Evolutionary conservation across 2,113 vertebrate species (phyloP).

Genomic region (Orycteropus afer): DNA sequence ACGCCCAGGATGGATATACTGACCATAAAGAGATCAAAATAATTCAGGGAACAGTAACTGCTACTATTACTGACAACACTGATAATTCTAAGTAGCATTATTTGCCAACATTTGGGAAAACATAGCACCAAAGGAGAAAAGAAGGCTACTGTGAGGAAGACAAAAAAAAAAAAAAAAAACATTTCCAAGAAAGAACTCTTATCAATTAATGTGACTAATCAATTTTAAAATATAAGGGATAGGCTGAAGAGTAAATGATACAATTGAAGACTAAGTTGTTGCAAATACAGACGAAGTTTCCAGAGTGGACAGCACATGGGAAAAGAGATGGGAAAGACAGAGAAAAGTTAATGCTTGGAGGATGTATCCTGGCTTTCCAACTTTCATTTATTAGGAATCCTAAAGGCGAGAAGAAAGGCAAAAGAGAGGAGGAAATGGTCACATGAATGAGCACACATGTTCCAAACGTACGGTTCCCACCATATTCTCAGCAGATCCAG

Average conservation of each 20-base stretch:
- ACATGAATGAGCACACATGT: fast-evolving
- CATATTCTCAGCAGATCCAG: neutral
- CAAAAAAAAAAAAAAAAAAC: fast-evolving
- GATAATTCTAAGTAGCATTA: neutral
- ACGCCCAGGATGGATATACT: neutral
- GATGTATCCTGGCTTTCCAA: fast-evolving
- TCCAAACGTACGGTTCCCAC: fast-evolving
- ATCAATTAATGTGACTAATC: fast-evolving
- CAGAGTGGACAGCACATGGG: fast-evolving
- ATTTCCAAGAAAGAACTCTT: neutral
- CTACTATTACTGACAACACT: fast-evolving
- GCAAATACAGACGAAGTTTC: fast-evolving
- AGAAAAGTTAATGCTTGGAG: fast-evolving
- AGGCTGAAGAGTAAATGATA: fast-evolving
- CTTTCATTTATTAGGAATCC: too few species aligned
- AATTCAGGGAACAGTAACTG: neutral
- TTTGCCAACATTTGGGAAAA: neutral
- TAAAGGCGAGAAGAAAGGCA: neutral
- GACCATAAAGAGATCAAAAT: neutral
- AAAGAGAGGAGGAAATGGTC: neutral
- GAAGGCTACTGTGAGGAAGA: fast-evolving
- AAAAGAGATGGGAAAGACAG: fast-evolving
- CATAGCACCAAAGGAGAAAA: fast-evolving
- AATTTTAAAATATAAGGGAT: fast-evolving
- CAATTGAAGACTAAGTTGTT: fast-evolving